Percentiles rank a stretch among this genome's conserved stretches.
Evolutionary conservation across 2,888 invertebrate genomes (phyloP).

Genomic region (Embidobia sp.): DNA sequence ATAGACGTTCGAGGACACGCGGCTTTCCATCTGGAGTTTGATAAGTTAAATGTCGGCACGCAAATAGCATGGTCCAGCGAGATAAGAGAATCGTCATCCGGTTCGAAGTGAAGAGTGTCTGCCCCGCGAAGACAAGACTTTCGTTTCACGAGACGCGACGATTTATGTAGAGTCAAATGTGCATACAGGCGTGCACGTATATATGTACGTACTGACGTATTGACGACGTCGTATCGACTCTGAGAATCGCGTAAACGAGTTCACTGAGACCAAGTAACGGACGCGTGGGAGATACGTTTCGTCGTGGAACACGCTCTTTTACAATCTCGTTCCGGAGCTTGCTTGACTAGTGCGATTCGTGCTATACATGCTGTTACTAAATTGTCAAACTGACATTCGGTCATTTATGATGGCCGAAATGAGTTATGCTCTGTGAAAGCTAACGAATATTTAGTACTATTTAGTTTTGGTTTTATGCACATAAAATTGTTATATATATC

Average conservation of each 20-base stretch:
- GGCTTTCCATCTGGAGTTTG: constrained; percentile 58
- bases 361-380: constrained; percentile 57
- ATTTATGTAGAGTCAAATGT: constrained; percentile 41
- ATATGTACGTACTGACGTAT: constrained; percentile 22
- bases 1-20: constrained; percentile 47
- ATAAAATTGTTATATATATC: no score
- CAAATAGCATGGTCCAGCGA: constrained; percentile 42
- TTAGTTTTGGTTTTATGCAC: no score
- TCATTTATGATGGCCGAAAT: constrained; percentile 16
- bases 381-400: constrained; percentile 41
- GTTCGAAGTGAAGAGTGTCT: constrained; percentile 57
- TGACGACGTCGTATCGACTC: constrained; percentile 46
- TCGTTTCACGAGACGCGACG: constrained; percentile 56
- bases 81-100: constrained; percentile 58
- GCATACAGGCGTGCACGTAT: constrained; percentile 9
- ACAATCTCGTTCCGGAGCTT: constrained; percentile 57
- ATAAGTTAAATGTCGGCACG: constrained; percentile 52
- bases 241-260: constrained; percentile 58
- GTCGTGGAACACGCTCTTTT: constrained; percentile 58
- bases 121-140: constrained; percentile 64
- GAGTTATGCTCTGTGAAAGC: no score
- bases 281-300: constrained; percentile 63
- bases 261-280: constrained; percentile 51
- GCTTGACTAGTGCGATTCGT: constrained; percentile 58
- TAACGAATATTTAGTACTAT: no score